A percentile compares a stretch with the other conserved stretches of the same genome.
These are phyloP conservation scores for Atta texana DNA, from an alignment of 1,140 invertebrate genomes.

Conservation along the genomic window DNA sequence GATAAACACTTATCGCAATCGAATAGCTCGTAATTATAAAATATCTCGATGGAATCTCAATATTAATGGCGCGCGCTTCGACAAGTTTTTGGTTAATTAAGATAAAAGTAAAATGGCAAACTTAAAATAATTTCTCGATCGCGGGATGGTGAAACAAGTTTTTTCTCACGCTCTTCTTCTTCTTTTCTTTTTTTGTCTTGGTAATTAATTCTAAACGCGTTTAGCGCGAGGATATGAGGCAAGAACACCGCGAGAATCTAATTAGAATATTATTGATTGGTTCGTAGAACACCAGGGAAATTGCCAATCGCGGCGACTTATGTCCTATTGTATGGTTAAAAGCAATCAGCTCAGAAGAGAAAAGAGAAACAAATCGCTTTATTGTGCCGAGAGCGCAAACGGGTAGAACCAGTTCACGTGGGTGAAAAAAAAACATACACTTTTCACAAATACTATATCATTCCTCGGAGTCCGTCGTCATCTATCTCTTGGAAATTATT, in stretches of 20 bases:
- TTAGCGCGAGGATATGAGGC: constrained; percentile 14
- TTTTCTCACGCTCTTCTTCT: constrained; percentile 10
- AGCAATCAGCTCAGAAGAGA: constrained; percentile 10
- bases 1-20: constrained; percentile 19
- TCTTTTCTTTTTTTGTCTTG: not conserved
- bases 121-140: constrained; percentile 34
- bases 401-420: constrained; percentile 57
- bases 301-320: not conserved
- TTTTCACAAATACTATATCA: constrained; percentile 53
- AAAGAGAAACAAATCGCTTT: constrained; percentile 41
- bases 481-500: constrained; percentile 40
- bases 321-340: constrained; percentile 22
- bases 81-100: constrained; percentile 30
- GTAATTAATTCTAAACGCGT: constrained; percentile 61
- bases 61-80: constrained; percentile 7
- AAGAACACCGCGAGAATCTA: not conserved
- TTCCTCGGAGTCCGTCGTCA: constrained; percentile 6
- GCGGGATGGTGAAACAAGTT: constrained; percentile 7
- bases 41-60: not conserved
- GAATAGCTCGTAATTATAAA: constrained; percentile 29
- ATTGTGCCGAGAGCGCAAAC: constrained; percentile 43
- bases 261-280: constrained; percentile 62
- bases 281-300: constrained; percentile 33
- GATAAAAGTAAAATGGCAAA: not conserved
- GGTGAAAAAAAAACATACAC: not conserved